phyloP scores from a whole-genome alignment of 2,888 invertebrate species.

The Blastobasis adustella region DNA sequence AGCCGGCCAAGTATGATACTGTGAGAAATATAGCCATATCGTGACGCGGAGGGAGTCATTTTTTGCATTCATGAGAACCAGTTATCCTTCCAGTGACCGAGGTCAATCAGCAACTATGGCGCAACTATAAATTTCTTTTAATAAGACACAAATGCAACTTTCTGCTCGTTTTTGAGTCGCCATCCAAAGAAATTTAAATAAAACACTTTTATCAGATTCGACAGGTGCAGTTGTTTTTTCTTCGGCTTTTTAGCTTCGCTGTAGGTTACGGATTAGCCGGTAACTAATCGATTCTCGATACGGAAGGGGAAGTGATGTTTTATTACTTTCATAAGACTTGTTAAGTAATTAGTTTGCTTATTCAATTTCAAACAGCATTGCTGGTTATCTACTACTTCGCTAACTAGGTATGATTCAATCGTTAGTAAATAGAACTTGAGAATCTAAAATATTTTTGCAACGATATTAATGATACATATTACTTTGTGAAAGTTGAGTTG shows the following conservation, averaged over 20 bases:
- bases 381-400: no score
- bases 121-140: conserved; percentile 74
- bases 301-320: conserved; percentile 43
- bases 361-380: no score
- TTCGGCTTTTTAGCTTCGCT: conserved; percentile 63
- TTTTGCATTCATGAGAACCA: no score
- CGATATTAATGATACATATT: no score
- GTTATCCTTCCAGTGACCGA: conserved; percentile 63
- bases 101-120: conserved; percentile 70
- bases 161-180: conserved; percentile 65
- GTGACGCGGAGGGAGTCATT: no score
- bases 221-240: conserved; percentile 64
- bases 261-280: conserved; percentile 69
- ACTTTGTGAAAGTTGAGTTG: no score
- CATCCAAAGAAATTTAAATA: conserved; percentile 70
- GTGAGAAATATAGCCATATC: no score
- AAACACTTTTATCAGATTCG: conserved; percentile 74
- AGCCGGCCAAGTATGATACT: no score
- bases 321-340: conserved; percentile 23
- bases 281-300: conserved; percentile 64
- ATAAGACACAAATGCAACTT: conserved; percentile 72
- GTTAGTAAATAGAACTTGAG: no score
- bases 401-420: no score
- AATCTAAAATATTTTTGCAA: no score
- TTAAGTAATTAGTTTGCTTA: not conserved